A percentile compares a stretch with the other conserved stretches of the same genome.
These are phyloP conservation scores for Leptosomus discolor DNA, from an alignment of 2,113 vertebrate genomes.

Conservation along the genomic window DNA sequence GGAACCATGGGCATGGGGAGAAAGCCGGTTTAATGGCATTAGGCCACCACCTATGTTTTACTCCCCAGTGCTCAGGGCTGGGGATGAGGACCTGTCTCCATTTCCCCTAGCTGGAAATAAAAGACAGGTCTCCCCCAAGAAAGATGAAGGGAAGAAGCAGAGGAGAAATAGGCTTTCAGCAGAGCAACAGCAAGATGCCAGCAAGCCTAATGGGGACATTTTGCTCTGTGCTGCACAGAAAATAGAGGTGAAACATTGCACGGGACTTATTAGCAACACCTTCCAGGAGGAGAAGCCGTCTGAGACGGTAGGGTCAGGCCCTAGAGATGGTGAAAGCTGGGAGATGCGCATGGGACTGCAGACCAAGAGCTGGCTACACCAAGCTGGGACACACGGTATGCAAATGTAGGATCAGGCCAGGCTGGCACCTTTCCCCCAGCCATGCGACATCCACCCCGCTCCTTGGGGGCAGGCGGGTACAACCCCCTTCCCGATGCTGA, in stretches of 20 bases:
- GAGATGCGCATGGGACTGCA: neutral
- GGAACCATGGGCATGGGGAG: neutral
- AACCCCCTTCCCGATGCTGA: neutral
- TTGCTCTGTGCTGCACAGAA: neutral
- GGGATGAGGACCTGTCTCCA: neutral
- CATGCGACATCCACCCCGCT: neutral
- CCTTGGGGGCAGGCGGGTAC: neutral
- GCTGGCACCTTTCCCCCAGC: neutral
- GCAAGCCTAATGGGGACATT: neutral
- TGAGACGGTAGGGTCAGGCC: neutral
- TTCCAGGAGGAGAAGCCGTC: neutral
- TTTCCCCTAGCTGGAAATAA: neutral
- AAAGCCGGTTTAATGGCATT: neutral
- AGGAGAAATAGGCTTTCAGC: neutral
- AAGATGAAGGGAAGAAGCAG: neutral
- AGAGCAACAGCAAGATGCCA: neutral
- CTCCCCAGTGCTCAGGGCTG: neutral
- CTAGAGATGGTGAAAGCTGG: neutral
- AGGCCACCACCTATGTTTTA: neutral
- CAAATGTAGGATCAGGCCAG: neutral
- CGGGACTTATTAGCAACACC: neutral
- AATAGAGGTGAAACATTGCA: neutral
- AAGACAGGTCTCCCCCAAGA: neutral
- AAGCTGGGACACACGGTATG: neutral
- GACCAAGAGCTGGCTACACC: neutral